Evolutionary conservation across 2,888 invertebrate genomes (phyloP).

Genomic region (Halocaridina rubra): DNA sequence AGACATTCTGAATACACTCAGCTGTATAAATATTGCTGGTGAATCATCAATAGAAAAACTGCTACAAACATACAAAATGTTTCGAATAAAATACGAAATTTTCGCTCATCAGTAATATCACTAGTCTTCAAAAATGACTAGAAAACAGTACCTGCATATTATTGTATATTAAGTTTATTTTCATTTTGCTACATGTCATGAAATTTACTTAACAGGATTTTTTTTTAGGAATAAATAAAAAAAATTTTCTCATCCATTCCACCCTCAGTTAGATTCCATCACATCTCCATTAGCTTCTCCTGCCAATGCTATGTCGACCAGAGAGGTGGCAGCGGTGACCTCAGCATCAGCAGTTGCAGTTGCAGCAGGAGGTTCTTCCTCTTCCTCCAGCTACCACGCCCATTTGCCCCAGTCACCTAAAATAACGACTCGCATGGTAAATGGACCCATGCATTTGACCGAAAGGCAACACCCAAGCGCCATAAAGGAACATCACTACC

Average conservation of each 20-base stretch:
- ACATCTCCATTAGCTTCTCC: conserved; percentile 35
- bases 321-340: conserved; percentile 26
- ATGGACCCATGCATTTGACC: conserved; percentile 28
- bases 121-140: too few species aligned
- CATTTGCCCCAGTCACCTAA: conserved; percentile 24
- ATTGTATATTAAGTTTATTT: too few species aligned
- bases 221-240: too few species aligned
- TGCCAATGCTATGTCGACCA: conserved; percentile 37
- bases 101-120: too few species aligned
- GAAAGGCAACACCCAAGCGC: not conserved
- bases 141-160: too few species aligned
- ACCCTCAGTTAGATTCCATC: conserved; percentile 34
- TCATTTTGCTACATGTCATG: too few species aligned
- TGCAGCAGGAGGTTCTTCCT: not conserved
- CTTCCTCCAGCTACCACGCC: conserved; percentile 21
- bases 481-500: not conserved
- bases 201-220: too few species aligned
- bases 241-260: not conserved
- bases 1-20: too few species aligned
- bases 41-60: too few species aligned
- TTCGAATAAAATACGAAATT: too few species aligned
- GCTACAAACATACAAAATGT: too few species aligned
- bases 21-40: too few species aligned
- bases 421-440: conserved; percentile 5
- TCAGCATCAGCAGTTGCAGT: not conserved